Percentiles rank a stretch among this genome's conserved stretches.
These are phyloP conservation scores for Drosophila micromelanica DNA, from an alignment of 1,140 invertebrate species.

Conservation along the genomic window DNA sequence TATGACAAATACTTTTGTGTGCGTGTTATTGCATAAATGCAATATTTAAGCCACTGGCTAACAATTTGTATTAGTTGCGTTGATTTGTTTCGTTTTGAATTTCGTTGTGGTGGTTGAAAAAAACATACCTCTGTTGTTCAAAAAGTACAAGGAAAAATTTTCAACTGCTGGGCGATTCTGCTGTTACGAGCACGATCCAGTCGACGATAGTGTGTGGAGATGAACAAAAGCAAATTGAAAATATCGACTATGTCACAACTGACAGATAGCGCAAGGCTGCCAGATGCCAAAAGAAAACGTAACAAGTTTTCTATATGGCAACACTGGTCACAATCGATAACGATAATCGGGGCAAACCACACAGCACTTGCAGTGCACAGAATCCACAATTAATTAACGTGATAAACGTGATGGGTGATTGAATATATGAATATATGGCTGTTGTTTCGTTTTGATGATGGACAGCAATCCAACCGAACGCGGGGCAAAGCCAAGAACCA, in stretches of 20 bases:
- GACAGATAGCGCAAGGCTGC: constrained; percentile 53
- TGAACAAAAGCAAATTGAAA: constrained; percentile 13
- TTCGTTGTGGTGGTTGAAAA: constrained; percentile 34
- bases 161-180: constrained; percentile 63
- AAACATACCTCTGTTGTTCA: constrained; percentile 79
- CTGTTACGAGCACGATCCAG: constrained; percentile 56
- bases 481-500: constrained; percentile 65
- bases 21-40: constrained; percentile 55
- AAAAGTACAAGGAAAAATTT: constrained; percentile 75
- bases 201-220: constrained; percentile 41
- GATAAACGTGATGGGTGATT: constrained; percentile 30
- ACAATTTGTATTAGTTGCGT: constrained; percentile 58
- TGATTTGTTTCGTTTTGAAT: constrained; percentile 41
- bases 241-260: constrained; percentile 53
- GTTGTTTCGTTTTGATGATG: constrained; percentile 50
- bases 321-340: constrained; percentile 6
- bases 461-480: constrained; percentile 60
- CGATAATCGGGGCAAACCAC: background rate
- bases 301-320: background rate
- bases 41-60: constrained; percentile 51
- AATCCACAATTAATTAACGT: constrained; percentile 1
- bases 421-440: constrained; percentile 31
- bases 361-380: background rate
- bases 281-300: constrained; percentile 11
- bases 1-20: constrained; percentile 61